These are phyloP conservation scores for Notocelia uddmanniana DNA, from an alignment of 2,888 invertebrate species.

Conservation along the genomic window DNA sequence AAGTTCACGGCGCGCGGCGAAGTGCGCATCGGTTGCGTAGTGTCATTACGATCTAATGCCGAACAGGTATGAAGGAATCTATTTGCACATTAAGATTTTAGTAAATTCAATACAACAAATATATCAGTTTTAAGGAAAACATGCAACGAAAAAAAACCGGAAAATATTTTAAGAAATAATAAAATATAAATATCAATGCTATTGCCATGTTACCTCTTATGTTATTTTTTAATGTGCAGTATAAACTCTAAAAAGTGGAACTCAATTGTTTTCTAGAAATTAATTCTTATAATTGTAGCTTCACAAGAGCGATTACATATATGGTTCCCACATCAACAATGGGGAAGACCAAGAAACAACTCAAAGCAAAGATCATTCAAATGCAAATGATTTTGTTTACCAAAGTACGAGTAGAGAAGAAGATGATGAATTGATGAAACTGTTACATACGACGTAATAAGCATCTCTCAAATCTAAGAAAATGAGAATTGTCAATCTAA, in stretches of 20 bases:
- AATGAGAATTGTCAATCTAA: neutral
- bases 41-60: constrained; percentile 40
- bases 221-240: no score
- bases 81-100: neutral
- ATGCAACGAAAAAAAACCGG: neutral
- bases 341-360: constrained; percentile 34
- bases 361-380: constrained; percentile 28
- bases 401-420: no score
- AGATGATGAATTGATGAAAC: no score
- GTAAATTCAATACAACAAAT: no score
- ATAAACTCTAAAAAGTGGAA: constrained; percentile 10
- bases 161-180: neutral
- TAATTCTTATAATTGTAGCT: constrained; percentile 35
- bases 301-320: constrained; percentile 25
- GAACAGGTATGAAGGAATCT: constrained; percentile 10
- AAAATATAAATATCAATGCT: no score
- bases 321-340: constrained; percentile 39
- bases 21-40: constrained; percentile 51
- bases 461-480: no score
- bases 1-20: constrained; percentile 73
- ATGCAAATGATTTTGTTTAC: constrained; percentile 31
- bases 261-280: constrained; percentile 32
- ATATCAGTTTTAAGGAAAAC: no score
- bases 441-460: no score
- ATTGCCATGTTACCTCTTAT: no score